Evolutionary conservation across 2,797 vertebrate species (phyloP), one percentile per base, ranked within the genome.

Genomic region (Karalla daura): DNA sequence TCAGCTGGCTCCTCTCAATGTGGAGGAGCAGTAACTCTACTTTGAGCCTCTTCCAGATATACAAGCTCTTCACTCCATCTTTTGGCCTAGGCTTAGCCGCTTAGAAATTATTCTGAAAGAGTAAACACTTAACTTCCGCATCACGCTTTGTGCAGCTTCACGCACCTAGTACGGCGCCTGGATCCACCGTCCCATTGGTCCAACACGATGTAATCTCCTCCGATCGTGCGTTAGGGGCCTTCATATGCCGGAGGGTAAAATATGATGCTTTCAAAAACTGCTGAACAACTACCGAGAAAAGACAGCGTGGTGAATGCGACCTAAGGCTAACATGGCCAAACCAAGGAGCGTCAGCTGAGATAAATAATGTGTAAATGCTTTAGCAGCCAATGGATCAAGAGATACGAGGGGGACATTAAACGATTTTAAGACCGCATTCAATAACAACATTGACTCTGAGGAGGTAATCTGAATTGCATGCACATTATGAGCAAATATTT

Each of bases 151-250:
- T 27, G n/a, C 0, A 55, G 4, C 53, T 82, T 83, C 17, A 65
- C 5, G 0, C 2, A 13, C 17, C 5, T 25, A 4, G 1, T 17
- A n/a, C 6, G 10, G 39, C 20, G 2, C 33, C 25, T 50, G 62
- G 21, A 80, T 14, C 54, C n/a, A 4, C 60, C 27, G 33, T 58
- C 50, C 40, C n/a, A 92, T 90, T 89, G 87, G 89, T 55, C 60
- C 51, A 35, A 39, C 21, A 17, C 45, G 46, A 37, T 1, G 33
- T 5, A 70, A 20, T 41, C 12, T 8, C 27, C 40, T 30, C 40
- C 45, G 20, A 7, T 17, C 2, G 44, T 15, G 63, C 32, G 49
- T 33, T 54, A 37, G 68, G 24, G 54, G 63, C 28, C 21, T 76
- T 74, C 47, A 39, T 0, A 23, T 25, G 45, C 69, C 52, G 5